Evolutionary conservation across 2,888 invertebrate genomes (phyloP).

Genomic region (Polydrusus pterygomalis): DNA sequence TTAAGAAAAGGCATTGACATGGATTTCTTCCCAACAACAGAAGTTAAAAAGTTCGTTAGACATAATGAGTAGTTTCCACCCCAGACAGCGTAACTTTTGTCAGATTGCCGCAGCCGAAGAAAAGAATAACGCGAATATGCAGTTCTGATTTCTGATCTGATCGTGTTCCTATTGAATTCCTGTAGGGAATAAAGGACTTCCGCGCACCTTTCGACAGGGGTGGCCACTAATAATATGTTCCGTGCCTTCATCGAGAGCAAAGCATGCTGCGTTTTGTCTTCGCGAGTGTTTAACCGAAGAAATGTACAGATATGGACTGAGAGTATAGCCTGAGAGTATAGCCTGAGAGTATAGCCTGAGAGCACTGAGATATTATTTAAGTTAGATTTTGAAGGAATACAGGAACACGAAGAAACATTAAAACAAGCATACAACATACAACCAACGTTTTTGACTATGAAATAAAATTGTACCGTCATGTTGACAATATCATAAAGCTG

Average conservation of each 20-base stretch:
- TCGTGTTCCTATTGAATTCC: constrained; percentile 70
- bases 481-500: too few relatives aligned
- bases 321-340: too few relatives aligned
- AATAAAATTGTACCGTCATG: too few relatives aligned
- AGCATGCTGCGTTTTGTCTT: constrained; percentile 68
- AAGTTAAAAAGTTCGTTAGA: constrained; percentile 65
- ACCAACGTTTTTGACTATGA: too few relatives aligned
- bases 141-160: constrained; percentile 66
- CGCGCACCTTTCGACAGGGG: constrained; percentile 71
- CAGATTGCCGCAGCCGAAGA: constrained; percentile 54
- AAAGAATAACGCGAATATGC: constrained; percentile 57
- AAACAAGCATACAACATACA: too few relatives aligned
- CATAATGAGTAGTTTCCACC: constrained; percentile 66
- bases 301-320: constrained; percentile 44
- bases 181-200: constrained; percentile 69
- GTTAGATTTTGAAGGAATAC: too few relatives aligned
- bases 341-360: too few relatives aligned
- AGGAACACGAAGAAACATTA: too few relatives aligned
- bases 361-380: neutral
- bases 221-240: constrained; percentile 70
- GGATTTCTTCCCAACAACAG: constrained; percentile 43
- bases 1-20: constrained; percentile 23
- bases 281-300: constrained; percentile 55
- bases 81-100: constrained; percentile 59
- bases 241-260: constrained; percentile 67